These are phyloP conservation scores for Drosophila bunnanda DNA, from an alignment of 2,888 invertebrate genomes.

Conservation along the genomic window DNA sequence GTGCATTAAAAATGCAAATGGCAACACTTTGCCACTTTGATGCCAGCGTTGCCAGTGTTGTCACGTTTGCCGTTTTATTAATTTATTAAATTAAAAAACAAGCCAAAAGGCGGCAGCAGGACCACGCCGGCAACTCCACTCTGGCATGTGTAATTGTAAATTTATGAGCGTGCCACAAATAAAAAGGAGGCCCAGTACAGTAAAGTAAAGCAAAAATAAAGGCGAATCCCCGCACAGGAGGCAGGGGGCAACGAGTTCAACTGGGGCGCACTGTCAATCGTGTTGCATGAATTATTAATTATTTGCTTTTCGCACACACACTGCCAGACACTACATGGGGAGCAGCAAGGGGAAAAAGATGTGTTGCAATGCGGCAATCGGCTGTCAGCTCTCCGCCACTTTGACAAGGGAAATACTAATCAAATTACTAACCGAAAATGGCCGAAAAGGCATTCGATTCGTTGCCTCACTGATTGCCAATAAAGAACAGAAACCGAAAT, in stretches of 20 bases:
- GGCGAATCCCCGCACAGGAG: slow-evolving; percentile 1
- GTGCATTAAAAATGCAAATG: slow-evolving; percentile 83
- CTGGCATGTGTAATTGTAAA: slow-evolving; percentile 77
- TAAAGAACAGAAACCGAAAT: slow-evolving; percentile 74
- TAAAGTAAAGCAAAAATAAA: slow-evolving; percentile 24
- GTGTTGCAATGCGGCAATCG: slow-evolving; percentile 78
- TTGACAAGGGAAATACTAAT: slow-evolving; percentile 68
- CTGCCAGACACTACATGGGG: slow-evolving; percentile 9
- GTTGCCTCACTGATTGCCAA: slow-evolving; percentile 57
- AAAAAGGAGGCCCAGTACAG: slow-evolving; percentile 48
- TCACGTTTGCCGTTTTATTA: slow-evolving; percentile 81
- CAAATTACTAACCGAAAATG: slow-evolving; percentile 71
- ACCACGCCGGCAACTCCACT: slow-evolving; percentile 34
- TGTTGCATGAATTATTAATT: slow-evolving; percentile 81
- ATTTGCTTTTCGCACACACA: slow-evolving; percentile 72
- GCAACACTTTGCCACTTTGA: slow-evolving; percentile 83
- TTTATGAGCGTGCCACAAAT: slow-evolving; percentile 63
- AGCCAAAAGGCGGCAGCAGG: slow-evolving; percentile 40
- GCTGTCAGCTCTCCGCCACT: slow-evolving; percentile 50
- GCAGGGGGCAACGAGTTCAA: slow-evolving; percentile 57
- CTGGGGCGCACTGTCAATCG: slow-evolving; percentile 75
- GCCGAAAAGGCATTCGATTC: slow-evolving; percentile 24
- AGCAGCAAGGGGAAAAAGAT: slow-evolving; percentile 6
- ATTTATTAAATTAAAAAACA: slow-evolving; percentile 77
- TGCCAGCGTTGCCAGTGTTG: slow-evolving; percentile 70